Base-by-base conservation (phyloP, 2,888 invertebrate genomes). In the Maniola hyperantus region DNA sequence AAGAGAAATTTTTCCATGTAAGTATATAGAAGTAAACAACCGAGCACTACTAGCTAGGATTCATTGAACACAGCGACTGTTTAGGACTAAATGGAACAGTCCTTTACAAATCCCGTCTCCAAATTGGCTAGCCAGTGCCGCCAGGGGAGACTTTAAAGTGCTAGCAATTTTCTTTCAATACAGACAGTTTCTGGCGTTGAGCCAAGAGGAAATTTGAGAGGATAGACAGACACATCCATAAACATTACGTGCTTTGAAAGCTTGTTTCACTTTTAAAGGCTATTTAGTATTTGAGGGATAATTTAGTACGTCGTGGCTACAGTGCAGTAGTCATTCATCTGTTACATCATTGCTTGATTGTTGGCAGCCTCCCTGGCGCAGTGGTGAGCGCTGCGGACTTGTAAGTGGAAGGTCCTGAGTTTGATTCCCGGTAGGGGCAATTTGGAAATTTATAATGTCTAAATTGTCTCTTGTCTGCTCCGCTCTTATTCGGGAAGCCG, bases 121-220 rank as follows among this genome's bases (percentile, higher is more conserved):
- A 51, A 61, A 51, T 61, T 61, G 61, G 34, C 50, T 50, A 18
- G 50, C 33, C 18, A 46, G 26, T 10, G 26, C 8, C 8, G 39
- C 42, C 13, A 13, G 42, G 11, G 48, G 33, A 46, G 48, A 61
- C 61, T 61, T 61, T 48, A 61, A 61, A 61, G 39, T 61, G 61
- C 20, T n/a, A 50, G 61, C 18, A 51, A 61, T 50, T 61, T 61
- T 51, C 50, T 61, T 61, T 61, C 50, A 61, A 61, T 61, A 50
- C 13, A 50, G 48, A 51, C 34, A 61, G 50, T 11, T 26, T 15
- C 11, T 64, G 50, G 50, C 58, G 18, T 18, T 1, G 11, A 1
- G 46, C 50, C 54, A 64, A 50, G 34, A 11, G 55, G 11, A 34
- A 57, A 55, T 36, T 44, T 34, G 36, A 64, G 48, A 13, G 26